Percentiles rank a stretch among this genome's conserved stretches.
Evolutionary conservation across 2,888 invertebrate genomes (phyloP).

Genomic region (Anthophora plumipes): DNA sequence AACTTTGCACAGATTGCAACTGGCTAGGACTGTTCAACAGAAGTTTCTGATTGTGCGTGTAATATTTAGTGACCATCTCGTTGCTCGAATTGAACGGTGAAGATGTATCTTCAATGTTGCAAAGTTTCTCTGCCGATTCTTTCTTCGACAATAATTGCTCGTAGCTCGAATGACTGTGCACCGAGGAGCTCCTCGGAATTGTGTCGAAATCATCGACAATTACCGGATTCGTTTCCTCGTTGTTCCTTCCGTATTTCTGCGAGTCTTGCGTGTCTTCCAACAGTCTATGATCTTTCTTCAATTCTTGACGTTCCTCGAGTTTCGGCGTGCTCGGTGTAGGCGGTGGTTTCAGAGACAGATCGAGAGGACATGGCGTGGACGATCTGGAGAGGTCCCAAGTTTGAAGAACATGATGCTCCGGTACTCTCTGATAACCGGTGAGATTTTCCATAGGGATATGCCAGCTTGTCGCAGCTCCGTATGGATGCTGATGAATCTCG

Average conservation of each 20-base stretch:
- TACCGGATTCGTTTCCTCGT: slow-evolving; percentile 59
- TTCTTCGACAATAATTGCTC: slow-evolving; percentile 56
- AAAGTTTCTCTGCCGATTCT: slow-evolving; percentile 50
- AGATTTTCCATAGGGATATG: slow-evolving; percentile 74
- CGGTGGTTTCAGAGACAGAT: slow-evolving; percentile 89
- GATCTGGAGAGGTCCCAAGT: slow-evolving; percentile 69
- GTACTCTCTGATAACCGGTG: slow-evolving; percentile 52
- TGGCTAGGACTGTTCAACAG: slow-evolving; percentile 61
- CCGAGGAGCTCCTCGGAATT: slow-evolving; percentile 78
- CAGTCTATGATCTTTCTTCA: slow-evolving; percentile 74
- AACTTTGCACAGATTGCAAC: slow-evolving; percentile 67
- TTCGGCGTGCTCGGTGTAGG: slow-evolving; percentile 57
- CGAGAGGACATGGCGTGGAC: slow-evolving; percentile 87
- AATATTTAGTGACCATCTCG: slow-evolving; percentile 63
- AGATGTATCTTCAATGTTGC: slow-evolving; percentile 41
- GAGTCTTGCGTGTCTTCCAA: slow-evolving; percentile 67
- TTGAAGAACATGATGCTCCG: slow-evolving; percentile 57
- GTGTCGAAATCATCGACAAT: slow-evolving; percentile 67
- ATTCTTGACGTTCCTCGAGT: slow-evolving; percentile 75
- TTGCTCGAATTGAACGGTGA: slow-evolving; percentile 39
- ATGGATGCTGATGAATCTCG: slow-evolving; percentile 75
- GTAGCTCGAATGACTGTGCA: slow-evolving; percentile 72
- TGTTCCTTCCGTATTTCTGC: slow-evolving; percentile 39
- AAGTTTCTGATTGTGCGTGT: slow-evolving; percentile 69
- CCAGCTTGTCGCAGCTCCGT: slow-evolving; percentile 67